Base-by-base conservation (phyloP, 2,113 vertebrate genomes). In the Pungitius pungitius region DNA sequence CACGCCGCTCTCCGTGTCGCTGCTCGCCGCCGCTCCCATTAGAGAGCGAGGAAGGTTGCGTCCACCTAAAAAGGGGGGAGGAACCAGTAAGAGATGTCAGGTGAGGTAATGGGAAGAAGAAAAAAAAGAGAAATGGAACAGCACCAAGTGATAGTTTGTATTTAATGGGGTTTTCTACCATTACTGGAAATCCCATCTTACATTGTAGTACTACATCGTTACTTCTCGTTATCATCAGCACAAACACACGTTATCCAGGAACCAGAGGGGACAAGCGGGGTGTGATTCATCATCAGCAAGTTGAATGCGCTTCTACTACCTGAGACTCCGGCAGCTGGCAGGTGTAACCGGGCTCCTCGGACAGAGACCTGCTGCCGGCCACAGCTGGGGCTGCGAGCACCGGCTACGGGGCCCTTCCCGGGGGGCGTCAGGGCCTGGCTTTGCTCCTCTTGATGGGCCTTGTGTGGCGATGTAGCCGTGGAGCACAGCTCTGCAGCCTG, bases 21-120 rank as follows among this genome's bases (percentile, higher is more conserved):
- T 87, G 72, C 92, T 91, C 0, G 93, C 63, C 0, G 82, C 43
- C 0, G 88, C 89, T 30, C 95, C 95, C 89, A 99, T 84, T 49
- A 98, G 92, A 47, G 96, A 94, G 59, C 96, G 95, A 0, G 96
- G 95, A 20, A 95, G 89, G 85, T 94, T 97, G 57, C 95, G 94
- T 54, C 95, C 92, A 87, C 95, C 98, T 99, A 30, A 10, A 61
- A 10, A 60, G 54, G 69, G 22, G 42, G 5, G 35, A 14, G 12
- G 18, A 42, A 27, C 1, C 24, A 22, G 39, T 14, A 2, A 60
- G 35, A 51, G 6, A 18, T 17, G 20, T 43, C 24, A 54, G 10
- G 13, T 66, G 20, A 78, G 4, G 10, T 51, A 51, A 72, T 37
- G 20, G 30, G n/a, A n/a, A 30, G 30, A 5, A 5, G 30, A 5